Evolutionary conservation across 2,113 vertebrate genomes (phyloP), one percentile per base, ranked within the genome.

Genomic region (Tamias sibiricus): DNA sequence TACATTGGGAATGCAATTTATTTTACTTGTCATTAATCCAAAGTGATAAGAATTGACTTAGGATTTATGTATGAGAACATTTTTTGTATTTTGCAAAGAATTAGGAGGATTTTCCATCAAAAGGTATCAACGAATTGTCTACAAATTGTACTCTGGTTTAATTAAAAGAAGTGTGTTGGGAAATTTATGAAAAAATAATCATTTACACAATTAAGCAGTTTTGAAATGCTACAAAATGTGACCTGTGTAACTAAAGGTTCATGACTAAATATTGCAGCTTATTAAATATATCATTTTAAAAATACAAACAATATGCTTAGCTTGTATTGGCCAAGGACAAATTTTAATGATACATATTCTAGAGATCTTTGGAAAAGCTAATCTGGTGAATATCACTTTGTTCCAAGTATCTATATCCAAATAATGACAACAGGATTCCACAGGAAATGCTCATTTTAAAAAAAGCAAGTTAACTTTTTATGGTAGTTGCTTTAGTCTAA

Each of bases 241-340:
- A 64, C 62, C n/a, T 32, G 77, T 91, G 44, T 49, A 64, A 59
- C 75, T 95, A 93, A 88, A 95, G 88, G 40, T 89, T 87, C 71
- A 71, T 87, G 49, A 93, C n/a, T 80, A 74, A 35, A 40, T 86
- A 82, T 59, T n/a, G 37, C 0, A 40, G 8, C 22, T 92, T 92
- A 16, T 68, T 86, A 91, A 37, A 83, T 82, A 16, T 47, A 13
- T 1, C 26, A 62, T 68, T 88, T 89, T 19, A 28, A 91, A 90
- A 83, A 24, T 26, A 85, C 17, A 93, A 92, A 59, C 49, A 40
- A 37, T 74, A 26, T 72, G 19, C 4, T 54, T 77, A 66, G 6
- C 32, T 93, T 37, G 52, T 86, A 59, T 84, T 79, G 54, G 37
- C n/a, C 30, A 44, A 79, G 1, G 6, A 52, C 64, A 7, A 6